Base-by-base conservation (phyloP, 2,888 invertebrate genomes). In the Meloe dianella region DNA sequence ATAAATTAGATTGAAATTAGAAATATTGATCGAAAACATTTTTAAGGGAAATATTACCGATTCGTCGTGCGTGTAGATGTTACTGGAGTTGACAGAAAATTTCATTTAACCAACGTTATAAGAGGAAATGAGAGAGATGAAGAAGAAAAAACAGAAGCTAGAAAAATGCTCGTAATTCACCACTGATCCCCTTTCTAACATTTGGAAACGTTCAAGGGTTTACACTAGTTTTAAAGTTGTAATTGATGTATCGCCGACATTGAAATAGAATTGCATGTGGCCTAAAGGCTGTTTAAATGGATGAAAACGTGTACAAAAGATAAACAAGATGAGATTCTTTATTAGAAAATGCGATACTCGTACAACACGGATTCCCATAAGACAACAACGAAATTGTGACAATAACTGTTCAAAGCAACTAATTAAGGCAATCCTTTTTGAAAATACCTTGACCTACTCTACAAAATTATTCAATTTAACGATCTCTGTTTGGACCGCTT, bases 161-260 rank as follows among this genome's bases (percentile, higher is more conserved):
- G n/a, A 41, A 41, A 41, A 17, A 41, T 17, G 41, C n/a, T 17
- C 57, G n/a, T 57, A 57, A 57, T 57, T 57, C 57, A 57, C 57
- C n/a, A 57, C 24, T 32, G 32, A 32, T 30, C 20, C 57, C 57
- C 20, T 29, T 27, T 57, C 32, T 57, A 29, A 57, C 57, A 57
- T 9, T 57, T 57, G 57, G 29, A 57, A 57, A 57, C 20, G 57
- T 27, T 29, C 27, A 38, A 38, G 57, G 57, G 57, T 57, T 57
- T 57, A 29, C 57, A 30, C n/a, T 57, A 29, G 29, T 57, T 57
- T 56, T 57, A 57, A 57, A 57, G 57, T 57, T 57, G 57, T 27
- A 57, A 57, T 57, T 57, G 57, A 57, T 29, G 57, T 57, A 57
- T 57, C 6, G 57, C 20, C 57, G 57, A 32, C 22, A 20, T 14